Conservation (phyloP, 2,888 invertebrate genomes). For the Perdita meconis region DNA sequence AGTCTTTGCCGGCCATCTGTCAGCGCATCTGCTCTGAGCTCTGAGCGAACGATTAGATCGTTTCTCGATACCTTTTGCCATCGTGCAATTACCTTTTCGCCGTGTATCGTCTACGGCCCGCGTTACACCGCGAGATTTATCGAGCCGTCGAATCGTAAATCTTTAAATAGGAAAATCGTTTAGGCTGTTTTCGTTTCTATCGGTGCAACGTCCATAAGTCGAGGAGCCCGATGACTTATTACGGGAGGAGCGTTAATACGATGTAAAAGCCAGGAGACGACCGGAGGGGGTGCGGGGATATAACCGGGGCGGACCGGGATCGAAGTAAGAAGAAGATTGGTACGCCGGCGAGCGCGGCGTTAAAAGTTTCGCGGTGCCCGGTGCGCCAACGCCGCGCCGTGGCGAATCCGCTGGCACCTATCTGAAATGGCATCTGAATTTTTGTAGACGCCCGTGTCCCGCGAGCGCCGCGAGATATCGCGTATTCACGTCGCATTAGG, state of each 20-base stretch:
- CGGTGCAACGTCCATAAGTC: slow-evolving; percentile 31
- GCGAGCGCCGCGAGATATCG: slow-evolving; percentile 58
- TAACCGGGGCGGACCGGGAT: slow-evolving; percentile 23
- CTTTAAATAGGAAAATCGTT: slow-evolving; percentile 46
- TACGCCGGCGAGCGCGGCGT: slow-evolving; percentile 45
- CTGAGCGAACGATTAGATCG: slow-evolving; percentile 59
- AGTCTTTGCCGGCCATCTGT: slow-evolving; percentile 72
- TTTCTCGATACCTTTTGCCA: slow-evolving; percentile 44
- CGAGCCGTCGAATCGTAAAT: slow-evolving; percentile 20
- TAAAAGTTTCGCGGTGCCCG: slow-evolving; percentile 39
- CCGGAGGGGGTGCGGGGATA: slow-evolving; percentile 32
- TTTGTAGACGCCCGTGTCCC: slow-evolving; percentile 75
- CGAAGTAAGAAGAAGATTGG: slow-evolving; percentile 50
- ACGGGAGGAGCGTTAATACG: slow-evolving; percentile 48
- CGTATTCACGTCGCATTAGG: slow-evolving; percentile 64
- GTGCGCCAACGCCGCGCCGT: slow-evolving; percentile 47
- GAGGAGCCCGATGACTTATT: slow-evolving; percentile 39
- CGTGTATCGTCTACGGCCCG: slow-evolving; percentile 1
- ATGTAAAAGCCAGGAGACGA: slow-evolving; percentile 49
- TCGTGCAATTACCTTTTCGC: slow-evolving; percentile 40
- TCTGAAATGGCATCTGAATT: slow-evolving; percentile 77
- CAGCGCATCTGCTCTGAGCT: slow-evolving; percentile 67
- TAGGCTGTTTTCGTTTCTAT: slow-evolving; percentile 46
- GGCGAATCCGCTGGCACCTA: slow-evolving; percentile 70
- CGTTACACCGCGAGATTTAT: slow-evolving; percentile 33